A percentile compares a stretch with the other conserved stretches of the same genome.
Conservation (phyloP, 2,797 vertebrate genomes). For the Tinamus major region DNA sequence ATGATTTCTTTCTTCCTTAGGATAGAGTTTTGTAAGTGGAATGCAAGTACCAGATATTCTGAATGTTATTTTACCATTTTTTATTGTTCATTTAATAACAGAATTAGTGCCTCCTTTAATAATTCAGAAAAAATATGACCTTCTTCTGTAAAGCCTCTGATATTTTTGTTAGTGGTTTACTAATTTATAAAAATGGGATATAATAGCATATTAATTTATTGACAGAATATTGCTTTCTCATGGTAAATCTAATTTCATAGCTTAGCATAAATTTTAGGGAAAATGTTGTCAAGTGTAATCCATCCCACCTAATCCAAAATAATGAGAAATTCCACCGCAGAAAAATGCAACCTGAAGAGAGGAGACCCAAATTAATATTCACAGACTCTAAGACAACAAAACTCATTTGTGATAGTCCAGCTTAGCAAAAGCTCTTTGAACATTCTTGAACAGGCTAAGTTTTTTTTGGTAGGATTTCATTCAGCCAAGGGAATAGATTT, state of each 20-base stretch:
- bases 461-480: not conserved
- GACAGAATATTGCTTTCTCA: not conserved
- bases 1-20: not conserved
- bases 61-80: not conserved
- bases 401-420: not conserved
- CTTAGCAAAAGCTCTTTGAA: conserved; percentile 1
- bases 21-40: not conserved
- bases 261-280: not conserved
- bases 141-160: not conserved
- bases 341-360: not conserved
- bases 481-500: conserved; percentile 6
- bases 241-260: not conserved
- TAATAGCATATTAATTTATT: not conserved
- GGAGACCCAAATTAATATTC: not conserved
- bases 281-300: not conserved
- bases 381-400: not conserved
- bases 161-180: not conserved
- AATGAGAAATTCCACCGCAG: not conserved
- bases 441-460: fast-evolving
- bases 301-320: not conserved
- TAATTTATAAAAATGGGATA: not conserved
- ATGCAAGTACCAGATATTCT: not conserved
- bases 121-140: not conserved
- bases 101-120: not conserved
- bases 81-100: not conserved